Evolutionary conservation across 2,888 invertebrate species (phyloP).

Genomic region (Byasa hedistus): DNA sequence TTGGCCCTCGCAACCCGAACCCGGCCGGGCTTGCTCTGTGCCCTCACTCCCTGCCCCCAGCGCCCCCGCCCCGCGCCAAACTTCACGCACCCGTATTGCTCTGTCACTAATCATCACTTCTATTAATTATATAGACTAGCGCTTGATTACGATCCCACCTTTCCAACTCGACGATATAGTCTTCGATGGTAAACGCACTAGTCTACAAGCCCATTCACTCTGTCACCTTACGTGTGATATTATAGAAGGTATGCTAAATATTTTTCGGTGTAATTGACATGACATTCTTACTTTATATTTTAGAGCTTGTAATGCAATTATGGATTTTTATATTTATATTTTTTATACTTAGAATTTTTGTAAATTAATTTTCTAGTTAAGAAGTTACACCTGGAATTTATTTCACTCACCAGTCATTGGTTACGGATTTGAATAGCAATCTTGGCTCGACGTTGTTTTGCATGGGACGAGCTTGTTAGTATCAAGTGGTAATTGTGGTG

Average conservation of each 20-base stretch:
- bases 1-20: constrained; percentile 60
- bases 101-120: constrained; percentile 38
- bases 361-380: constrained; percentile 72
- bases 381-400: constrained; percentile 50
- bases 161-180: too few species aligned
- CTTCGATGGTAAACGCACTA: too few species aligned
- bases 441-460: constrained; percentile 23
- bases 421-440: constrained; percentile 10
- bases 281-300: constrained; percentile 56
- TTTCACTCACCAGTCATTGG: constrained; percentile 52
- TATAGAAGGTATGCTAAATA: constrained; percentile 69
- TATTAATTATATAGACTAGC: too few species aligned
- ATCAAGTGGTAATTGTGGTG: constrained; percentile 45
- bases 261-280: constrained; percentile 61
- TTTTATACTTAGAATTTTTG: constrained; percentile 74
- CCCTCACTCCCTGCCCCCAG: constrained; percentile 34
- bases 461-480: constrained; percentile 48
- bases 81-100: constrained; percentile 29
- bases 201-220: constrained; percentile 29
- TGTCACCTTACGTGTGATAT: constrained; percentile 71
- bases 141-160: too few species aligned
- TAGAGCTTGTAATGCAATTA: constrained; percentile 57
- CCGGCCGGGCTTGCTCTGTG: constrained; percentile 37
- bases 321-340: constrained; percentile 62
- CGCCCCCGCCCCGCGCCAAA: constrained; percentile 35